Evolutionary conservation across 2,797 vertebrate species (phyloP).

Genomic region (Myripristis jacobus): DNA sequence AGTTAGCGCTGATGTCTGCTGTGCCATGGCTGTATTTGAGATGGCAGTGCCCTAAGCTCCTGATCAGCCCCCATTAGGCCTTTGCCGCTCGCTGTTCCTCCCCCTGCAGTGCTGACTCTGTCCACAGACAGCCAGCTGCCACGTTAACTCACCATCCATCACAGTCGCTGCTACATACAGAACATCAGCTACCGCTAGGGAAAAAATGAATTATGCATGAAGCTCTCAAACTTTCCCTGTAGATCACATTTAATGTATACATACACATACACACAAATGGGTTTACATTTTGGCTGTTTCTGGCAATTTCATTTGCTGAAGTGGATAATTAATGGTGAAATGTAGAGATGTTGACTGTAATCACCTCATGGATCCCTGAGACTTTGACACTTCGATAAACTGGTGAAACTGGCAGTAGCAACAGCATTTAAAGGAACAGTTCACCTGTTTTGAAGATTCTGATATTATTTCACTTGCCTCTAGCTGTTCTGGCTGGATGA

Average conservation of each 20-base stretch:
- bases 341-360: no score
- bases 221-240: neutral
- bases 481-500: no score
- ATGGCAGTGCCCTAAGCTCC: conserved; percentile 81
- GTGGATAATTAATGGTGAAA: no score
- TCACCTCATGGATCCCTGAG: no score
- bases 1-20: conserved; percentile 73
- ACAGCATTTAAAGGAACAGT: no score
- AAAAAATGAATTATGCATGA: conserved; percentile 18
- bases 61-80: conserved; percentile 82
- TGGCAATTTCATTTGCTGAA: conserved; percentile 4
- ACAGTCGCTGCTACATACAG: conserved; percentile 13
- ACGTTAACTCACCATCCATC: conserved; percentile 54
- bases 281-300: conserved; percentile 40
- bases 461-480: no score
- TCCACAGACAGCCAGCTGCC: conserved; percentile 67
- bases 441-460: no score
- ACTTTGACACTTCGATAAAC: no score
- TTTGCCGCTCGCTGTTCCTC: conserved; percentile 39
- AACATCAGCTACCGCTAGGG: conserved; percentile 31
- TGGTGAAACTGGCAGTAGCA: no score
- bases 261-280: no score
- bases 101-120: conserved; percentile 37
- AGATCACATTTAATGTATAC: no score
- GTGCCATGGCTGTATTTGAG: conserved; percentile 75